These are phyloP conservation scores for Acropternis orthonyx DNA, from an alignment of 2,797 vertebrate genomes.

Conservation along the genomic window DNA sequence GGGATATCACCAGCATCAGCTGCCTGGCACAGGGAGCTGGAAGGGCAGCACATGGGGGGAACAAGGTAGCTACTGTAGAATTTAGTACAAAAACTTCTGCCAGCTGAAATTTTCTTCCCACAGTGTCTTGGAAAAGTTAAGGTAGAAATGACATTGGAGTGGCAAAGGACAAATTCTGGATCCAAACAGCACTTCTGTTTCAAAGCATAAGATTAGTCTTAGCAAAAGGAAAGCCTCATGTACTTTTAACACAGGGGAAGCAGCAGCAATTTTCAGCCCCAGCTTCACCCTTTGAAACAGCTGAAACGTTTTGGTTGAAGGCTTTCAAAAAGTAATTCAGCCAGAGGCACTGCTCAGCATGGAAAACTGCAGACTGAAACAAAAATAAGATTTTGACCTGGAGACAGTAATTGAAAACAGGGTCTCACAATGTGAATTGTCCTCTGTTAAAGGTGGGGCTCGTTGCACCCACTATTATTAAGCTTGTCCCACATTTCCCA, in stretches of 20 bases:
- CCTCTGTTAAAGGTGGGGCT: constrained; percentile 30
- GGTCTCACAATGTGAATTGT: constrained; percentile 17
- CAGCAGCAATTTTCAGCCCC: background rate
- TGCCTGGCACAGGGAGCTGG: background rate
- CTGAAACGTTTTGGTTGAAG: constrained; percentile 16
- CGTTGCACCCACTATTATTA: background rate
- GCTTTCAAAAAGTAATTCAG: constrained; percentile 10
- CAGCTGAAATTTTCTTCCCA: background rate
- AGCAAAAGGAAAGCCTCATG: background rate
- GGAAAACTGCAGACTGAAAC: constrained; percentile 23
- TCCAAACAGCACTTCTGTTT: background rate
- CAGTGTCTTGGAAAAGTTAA: background rate
- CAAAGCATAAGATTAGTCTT: background rate
- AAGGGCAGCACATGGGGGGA: background rate
- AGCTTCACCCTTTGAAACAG: background rate
- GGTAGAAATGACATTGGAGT: background rate
- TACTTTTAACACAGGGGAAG: background rate
- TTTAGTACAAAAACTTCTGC: background rate
- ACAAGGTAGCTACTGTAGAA: background rate
- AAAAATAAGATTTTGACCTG: background rate
- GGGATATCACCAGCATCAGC: background rate
- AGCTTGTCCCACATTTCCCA: background rate
- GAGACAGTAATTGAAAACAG: background rate
- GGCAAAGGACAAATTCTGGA: background rate
- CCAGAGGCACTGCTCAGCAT: background rate